A percentile compares a stretch with the other conserved stretches of the same genome.
These are phyloP conservation scores for Magallana angulata DNA, from an alignment of 1,140 invertebrate species.

Conservation along the genomic window DNA sequence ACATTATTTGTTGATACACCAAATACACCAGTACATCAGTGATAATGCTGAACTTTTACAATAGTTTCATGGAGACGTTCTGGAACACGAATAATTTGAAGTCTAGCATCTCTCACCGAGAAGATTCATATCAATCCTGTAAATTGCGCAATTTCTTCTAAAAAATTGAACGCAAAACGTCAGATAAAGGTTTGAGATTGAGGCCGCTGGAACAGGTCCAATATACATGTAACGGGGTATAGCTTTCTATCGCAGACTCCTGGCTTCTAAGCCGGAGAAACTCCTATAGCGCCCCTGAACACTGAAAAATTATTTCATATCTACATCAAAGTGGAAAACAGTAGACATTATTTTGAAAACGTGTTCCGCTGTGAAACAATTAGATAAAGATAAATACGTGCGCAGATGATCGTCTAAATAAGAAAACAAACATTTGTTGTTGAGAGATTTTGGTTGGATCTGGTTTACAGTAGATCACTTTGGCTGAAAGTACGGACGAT, in stretches of 20 bases:
- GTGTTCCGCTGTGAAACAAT: conserved; percentile 9
- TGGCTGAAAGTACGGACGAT: neutral
- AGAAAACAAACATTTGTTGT: neutral
- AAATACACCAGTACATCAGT: too few species aligned
- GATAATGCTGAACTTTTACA: too few species aligned
- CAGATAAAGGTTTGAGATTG: neutral
- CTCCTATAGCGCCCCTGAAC: too few species aligned
- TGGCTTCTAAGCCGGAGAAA: too few species aligned
- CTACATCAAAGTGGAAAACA: neutral
- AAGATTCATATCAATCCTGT: too few species aligned
- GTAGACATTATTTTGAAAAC: neutral
- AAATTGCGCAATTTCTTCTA: neutral
- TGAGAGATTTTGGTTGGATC: neutral
- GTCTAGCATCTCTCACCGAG: too few species aligned
- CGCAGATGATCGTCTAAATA: neutral
- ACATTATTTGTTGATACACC: too few species aligned
- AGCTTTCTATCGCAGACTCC: neutral
- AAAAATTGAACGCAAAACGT: neutral
- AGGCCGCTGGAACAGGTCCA: neutral
- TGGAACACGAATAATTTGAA: too few species aligned
- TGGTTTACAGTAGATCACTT: neutral
- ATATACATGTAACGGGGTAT: neutral
- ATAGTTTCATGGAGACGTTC: too few species aligned
- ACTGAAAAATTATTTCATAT: neutral
- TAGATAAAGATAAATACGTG: neutral